Evolutionary conservation across 2,888 invertebrate genomes (phyloP).

Genomic region (Dasypolia templi): DNA sequence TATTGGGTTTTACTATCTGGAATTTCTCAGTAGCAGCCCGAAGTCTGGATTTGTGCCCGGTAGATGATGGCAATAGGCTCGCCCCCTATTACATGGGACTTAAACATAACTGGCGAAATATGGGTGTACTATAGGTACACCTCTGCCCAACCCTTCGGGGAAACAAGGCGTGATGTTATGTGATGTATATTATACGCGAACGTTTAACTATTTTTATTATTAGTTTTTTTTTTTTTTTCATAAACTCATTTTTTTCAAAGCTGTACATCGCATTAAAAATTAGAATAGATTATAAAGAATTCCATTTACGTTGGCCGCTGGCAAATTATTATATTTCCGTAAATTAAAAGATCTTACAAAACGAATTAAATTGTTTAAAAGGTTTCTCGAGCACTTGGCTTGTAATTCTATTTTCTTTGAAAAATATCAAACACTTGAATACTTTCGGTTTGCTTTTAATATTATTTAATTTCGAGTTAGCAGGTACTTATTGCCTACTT

Average conservation of each 20-base stretch:
- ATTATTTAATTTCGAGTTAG: conserved; percentile 3
- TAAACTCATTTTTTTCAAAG: too few species aligned
- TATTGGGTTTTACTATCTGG: too few species aligned
- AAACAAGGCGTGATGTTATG: too few species aligned
- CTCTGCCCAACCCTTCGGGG: too few species aligned
- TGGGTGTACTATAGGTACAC: too few species aligned
- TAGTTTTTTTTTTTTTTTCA: too few species aligned
- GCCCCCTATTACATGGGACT: too few species aligned
- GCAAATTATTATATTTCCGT: conserved; percentile 25
- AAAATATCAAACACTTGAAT: conserved; percentile 26
- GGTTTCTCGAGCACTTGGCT: conserved; percentile 25
- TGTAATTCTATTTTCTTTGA: conserved; percentile 49
- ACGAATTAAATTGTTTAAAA: conserved; percentile 42
- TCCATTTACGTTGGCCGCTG: conserved; percentile 17
- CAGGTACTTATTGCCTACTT: neutral
- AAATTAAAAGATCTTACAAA: conserved; percentile 39
- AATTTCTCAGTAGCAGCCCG: too few species aligned
- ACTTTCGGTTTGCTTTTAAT: conserved; percentile 6
- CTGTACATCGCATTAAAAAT: conserved; percentile 39
- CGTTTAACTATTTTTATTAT: neutral
- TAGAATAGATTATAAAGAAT: conserved; percentile 25
- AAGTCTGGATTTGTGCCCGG: too few species aligned
- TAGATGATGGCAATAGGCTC: too few species aligned
- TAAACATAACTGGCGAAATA: too few species aligned
- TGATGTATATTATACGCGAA: neutral